Percentiles rank a stretch among this genome's conserved stretches.
These are phyloP conservation scores for Caenorhabditis japonica DNA, from an alignment of 2,888 invertebrate genomes.

Conservation along the genomic window DNA sequence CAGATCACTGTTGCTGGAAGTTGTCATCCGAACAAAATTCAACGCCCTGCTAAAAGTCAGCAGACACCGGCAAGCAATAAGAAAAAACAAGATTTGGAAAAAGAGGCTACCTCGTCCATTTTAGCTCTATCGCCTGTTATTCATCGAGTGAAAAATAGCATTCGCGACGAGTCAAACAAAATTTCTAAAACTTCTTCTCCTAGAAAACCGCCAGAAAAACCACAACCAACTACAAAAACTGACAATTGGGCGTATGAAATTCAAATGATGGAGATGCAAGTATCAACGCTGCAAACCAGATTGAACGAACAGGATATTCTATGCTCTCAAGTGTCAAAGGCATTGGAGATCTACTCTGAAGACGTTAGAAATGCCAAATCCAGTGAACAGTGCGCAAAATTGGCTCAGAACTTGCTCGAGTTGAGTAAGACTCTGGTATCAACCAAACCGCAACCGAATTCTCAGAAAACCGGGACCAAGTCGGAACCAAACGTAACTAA, in stretches of 20 bases:
- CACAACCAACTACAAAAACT: slow-evolving; percentile 3
- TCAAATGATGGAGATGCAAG: slow-evolving; percentile 76
- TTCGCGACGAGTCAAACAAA: slow-evolving; percentile 43
- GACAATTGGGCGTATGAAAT: slow-evolving; percentile 67
- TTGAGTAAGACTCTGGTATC: slow-evolving; percentile 28
- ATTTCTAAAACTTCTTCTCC: slow-evolving; percentile 37
- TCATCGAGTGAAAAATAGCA: slow-evolving; percentile 40
- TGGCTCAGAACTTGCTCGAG: slow-evolving; percentile 22
- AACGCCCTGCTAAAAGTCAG: slow-evolving; percentile 10
- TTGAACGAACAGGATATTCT: slow-evolving; percentile 75
- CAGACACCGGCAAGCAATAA: background rate
- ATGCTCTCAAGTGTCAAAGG: slow-evolving; percentile 49
- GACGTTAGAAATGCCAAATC: slow-evolving; percentile 33
- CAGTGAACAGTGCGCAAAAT: slow-evolving; percentile 14
- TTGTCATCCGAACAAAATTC: slow-evolving; percentile 65
- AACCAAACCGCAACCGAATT: background rate
- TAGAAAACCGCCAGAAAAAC: slow-evolving; percentile 8
- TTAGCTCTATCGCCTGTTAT: slow-evolving; percentile 25
- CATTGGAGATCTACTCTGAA: slow-evolving; percentile 30
- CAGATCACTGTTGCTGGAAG: slow-evolving; percentile 70
- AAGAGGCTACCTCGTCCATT: slow-evolving; percentile 35
- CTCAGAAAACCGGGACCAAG: slow-evolving; percentile 1
- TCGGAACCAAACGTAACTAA: background rate
- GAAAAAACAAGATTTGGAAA: slow-evolving; percentile 11
- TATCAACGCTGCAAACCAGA: slow-evolving; percentile 76